phyloP scores from a whole-genome alignment of 2,113 vertebrate species.

The Elaphurus davidianus region DNA sequence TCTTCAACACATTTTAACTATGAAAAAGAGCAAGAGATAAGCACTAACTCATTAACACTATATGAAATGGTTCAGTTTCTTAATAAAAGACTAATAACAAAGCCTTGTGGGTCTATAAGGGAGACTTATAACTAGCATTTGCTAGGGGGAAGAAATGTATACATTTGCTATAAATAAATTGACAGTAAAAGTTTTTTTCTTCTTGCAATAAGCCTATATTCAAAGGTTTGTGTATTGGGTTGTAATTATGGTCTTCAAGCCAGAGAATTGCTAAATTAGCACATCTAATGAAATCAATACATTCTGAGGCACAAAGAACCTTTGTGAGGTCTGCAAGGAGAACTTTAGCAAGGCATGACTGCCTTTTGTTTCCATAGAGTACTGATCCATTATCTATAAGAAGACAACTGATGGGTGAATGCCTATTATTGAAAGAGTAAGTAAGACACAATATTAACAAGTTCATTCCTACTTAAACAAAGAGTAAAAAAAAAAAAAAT shows the following conservation, averaged over 20 bases:
- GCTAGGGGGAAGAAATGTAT: constrained; percentile 33
- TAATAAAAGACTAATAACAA: constrained; percentile 67
- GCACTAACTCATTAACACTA: constrained; percentile 60
- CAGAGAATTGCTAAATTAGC: constrained; percentile 82
- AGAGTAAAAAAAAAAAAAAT: background rate
- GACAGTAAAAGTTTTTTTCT: constrained; percentile 59
- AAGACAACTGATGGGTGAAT: constrained; percentile 51
- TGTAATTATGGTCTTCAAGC: constrained; percentile 78
- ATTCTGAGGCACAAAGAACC: constrained; percentile 71
- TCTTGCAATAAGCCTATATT: constrained; percentile 61
- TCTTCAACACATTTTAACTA: constrained; percentile 52
- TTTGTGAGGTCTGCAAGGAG: constrained; percentile 69
- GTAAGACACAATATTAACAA: background rate
- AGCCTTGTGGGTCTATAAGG: constrained; percentile 28
- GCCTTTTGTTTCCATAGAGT: constrained; percentile 43
- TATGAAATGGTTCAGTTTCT: constrained; percentile 66
- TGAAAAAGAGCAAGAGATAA: constrained; percentile 57
- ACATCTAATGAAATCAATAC: constrained; percentile 78
- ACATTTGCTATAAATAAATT: constrained; percentile 69
- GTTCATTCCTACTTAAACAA: constrained; percentile 12
- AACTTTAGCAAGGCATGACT: constrained; percentile 72
- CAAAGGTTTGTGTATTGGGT: constrained; percentile 60
- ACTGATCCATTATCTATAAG: constrained; percentile 72
- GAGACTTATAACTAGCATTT: constrained; percentile 69
- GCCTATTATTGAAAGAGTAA: constrained; percentile 16